Percentiles rank a stretch among this genome's conserved stretches.
Evolutionary conservation across 2,888 invertebrate species (phyloP).

Genomic region (Aleiodes testaceus): DNA sequence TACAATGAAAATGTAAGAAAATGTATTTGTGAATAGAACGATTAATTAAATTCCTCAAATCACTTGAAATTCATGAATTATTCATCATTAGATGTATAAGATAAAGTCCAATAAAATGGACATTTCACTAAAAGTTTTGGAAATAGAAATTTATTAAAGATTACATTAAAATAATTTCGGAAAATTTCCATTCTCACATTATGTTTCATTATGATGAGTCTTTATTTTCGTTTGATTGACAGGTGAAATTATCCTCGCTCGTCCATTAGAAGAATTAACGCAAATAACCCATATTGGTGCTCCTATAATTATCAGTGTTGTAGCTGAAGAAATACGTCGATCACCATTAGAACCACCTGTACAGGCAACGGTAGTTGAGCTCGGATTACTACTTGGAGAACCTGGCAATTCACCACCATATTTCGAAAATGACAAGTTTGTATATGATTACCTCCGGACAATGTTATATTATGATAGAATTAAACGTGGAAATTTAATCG

Average conservation of each 20-base stretch:
- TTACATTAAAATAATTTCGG: too few species aligned
- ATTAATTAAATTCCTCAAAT: conserved; percentile 50
- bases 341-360: conserved; percentile 84
- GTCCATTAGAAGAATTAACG: conserved; percentile 85
- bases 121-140: too few species aligned
- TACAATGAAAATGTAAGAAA: conserved; percentile 19
- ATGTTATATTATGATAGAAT: not conserved
- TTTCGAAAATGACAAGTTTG: conserved; percentile 84
- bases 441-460: conserved; percentile 43
- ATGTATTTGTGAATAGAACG: conserved; percentile 42
- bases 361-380: conserved; percentile 86
- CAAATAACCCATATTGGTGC: conserved; percentile 88
- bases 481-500: not conserved
- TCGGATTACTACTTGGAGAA: conserved; percentile 88
- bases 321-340: conserved; percentile 88
- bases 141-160: too few species aligned
- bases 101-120: not conserved
- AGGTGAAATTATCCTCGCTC: conserved; percentile 82
- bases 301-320: conserved; percentile 87
- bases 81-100: conserved; percentile 29
- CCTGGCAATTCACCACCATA: conserved; percentile 85
- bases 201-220: conserved; percentile 1
- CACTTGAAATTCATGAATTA: conserved; percentile 44
- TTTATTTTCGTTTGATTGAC: conserved; percentile 40
- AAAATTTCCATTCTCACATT: too few species aligned